Conservation (phyloP, 37 sponge, comb jelly and placozoan species). For the Lycopodina hypogea region DNA sequence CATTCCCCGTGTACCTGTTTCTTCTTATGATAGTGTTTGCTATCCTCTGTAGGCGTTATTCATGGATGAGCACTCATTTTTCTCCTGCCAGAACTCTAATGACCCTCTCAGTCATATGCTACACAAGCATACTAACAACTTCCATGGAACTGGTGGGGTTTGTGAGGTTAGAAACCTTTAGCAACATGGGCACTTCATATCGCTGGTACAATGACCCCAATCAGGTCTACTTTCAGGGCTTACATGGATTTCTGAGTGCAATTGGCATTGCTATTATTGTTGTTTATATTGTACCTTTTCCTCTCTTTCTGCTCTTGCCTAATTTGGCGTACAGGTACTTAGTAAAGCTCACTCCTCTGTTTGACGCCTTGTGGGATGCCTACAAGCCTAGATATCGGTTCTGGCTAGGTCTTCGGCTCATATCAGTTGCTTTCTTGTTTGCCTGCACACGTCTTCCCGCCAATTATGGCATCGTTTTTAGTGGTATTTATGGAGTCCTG, state of each 20-base stretch:
- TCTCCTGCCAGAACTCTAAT: constrained; percentile 38
- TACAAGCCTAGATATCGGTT: constrained; percentile 22
- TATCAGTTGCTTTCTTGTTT: constrained; percentile 10
- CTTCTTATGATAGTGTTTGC: constrained; percentile 23
- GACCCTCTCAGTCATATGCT: constrained; percentile 39
- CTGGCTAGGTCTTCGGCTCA: constrained; percentile 38
- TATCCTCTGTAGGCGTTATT: background rate
- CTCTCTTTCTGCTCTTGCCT: constrained; percentile 21
- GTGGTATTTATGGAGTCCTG: background rate
- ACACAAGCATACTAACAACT: constrained; percentile 13
- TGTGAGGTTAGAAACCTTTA: background rate
- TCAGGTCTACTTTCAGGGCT: constrained; percentile 30
- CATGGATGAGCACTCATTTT: constrained; percentile 6
- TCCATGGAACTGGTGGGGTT: constrained; percentile 26
- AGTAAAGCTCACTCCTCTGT: constrained; percentile 30
- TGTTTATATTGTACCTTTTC: constrained; percentile 43
- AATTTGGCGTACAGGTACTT: constrained; percentile 8
- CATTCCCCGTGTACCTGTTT: constrained; percentile 48
- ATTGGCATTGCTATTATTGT: constrained; percentile 17
- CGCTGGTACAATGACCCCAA: constrained; percentile 52
- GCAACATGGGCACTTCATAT: background rate
- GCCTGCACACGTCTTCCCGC: background rate
- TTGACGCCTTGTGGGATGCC: constrained; percentile 38
- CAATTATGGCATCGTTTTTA: background rate
- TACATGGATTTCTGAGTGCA: constrained; percentile 6